Evolutionary conservation across 2,113 vertebrate genomes (phyloP).

Genomic region (Coregonus clupeaformis): DNA sequence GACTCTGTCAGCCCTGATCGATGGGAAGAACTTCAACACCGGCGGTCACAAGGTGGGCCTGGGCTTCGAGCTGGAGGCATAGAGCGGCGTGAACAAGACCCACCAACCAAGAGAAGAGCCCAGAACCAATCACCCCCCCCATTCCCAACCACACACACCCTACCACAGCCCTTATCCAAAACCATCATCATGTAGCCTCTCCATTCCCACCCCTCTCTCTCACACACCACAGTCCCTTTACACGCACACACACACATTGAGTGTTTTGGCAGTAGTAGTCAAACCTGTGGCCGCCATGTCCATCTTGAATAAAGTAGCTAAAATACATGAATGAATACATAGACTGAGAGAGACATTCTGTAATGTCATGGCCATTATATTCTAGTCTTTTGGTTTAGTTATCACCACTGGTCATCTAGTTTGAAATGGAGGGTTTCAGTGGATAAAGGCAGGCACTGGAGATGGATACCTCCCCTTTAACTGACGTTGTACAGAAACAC

Average conservation of each 20-base stretch:
- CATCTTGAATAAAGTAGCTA: too few species aligned
- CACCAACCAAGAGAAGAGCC: conserved; percentile 14
- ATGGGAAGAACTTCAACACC: conserved; percentile 93
- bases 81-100: conserved; percentile 30
- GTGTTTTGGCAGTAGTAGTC: neutral
- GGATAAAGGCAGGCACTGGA: neutral
- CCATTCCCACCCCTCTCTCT: neutral
- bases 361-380: too few species aligned
- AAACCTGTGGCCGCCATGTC: neutral
- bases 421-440: neutral
- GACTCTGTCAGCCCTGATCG: conserved; percentile 89
- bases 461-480: neutral
- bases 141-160: neutral
- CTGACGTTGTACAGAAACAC: conserved; percentile 18
- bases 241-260: neutral
- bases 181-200: conserved; percentile 22
- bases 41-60: conserved; percentile 95
- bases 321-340: neutral
- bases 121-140: neutral
- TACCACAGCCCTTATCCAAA: neutral
- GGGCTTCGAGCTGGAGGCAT: conserved; percentile 95
- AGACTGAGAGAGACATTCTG: too few species aligned
- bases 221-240: neutral
- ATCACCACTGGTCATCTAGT: conserved; percentile 36
- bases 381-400: conserved; percentile 36